Evolutionary conservation across 2,888 invertebrate genomes (phyloP), one percentile per base, ranked within the genome.

Genomic region (Melinopterus prodromus): DNA sequence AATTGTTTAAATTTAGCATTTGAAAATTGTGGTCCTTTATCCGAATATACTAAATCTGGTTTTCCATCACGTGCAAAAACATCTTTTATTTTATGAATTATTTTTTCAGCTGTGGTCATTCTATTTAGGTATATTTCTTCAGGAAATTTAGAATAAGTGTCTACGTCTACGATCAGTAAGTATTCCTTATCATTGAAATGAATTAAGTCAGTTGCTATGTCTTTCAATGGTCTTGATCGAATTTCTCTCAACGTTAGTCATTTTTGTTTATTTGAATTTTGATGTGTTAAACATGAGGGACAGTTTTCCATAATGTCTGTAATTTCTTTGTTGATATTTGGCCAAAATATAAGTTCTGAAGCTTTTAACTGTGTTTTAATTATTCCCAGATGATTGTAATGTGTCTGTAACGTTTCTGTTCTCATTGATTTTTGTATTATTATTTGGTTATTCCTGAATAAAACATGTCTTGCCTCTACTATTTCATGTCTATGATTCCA

Each of bases 71-170:
- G 75, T 16, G 84, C 81, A 81, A 86, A 84, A 16, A 82, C 81
- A 16, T 78, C 69, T 82, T 85, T 84, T 15, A 83, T 72, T 77
- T 80, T 77, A 26, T 79, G 70, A 71, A 84, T 83, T 76, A 84
- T 77, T 36, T 79, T 77, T 69, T 53, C 70, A n/a, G 80, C 71
- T n/a, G 84, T 84, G n/a, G 81, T 82, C 69, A 78, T 77, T 16
- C 77, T 78, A 9, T 81, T 81, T 70, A 85, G 70, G 70, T 76
- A 16, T 14, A 79, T 77, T 6, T 84, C 38, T 83, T 86, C 85
- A 6, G 83, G 82, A 82, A 78, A 85, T 80, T 82, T 84, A 4
- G 83, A 84, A 82, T 83, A 85, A 15, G 71, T 77, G 80, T 85
- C 84, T n/a, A n/a, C n/a, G n/a, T n/a, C n/a, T 2, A 84, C 84